These are phyloP conservation scores for Cydia amplana DNA, from an alignment of 1,140 invertebrate species.

Conservation along the genomic window DNA sequence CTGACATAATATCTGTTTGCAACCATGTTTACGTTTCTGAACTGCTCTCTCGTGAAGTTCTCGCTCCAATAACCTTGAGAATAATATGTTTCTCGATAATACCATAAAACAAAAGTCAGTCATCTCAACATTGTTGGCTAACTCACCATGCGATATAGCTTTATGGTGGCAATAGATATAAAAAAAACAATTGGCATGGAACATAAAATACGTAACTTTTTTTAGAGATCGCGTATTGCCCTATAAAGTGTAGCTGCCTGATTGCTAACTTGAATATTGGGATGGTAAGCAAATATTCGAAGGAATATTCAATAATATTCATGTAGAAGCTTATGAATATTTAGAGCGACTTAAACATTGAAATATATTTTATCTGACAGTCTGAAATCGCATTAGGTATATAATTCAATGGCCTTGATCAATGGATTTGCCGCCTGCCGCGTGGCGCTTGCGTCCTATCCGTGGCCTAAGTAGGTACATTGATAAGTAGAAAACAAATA, in stretches of 20 bases:
- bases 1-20: no score
- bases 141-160: not conserved
- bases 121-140: not conserved
- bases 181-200: not conserved
- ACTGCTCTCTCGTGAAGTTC: not conserved
- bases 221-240: not conserved
- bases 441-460: no score
- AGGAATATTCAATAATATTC: no score
- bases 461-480: no score
- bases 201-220: constrained; percentile 2
- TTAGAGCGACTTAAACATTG: no score
- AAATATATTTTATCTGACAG: no score
- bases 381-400: no score
- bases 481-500: no score
- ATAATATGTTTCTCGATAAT: not conserved
- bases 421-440: no score
- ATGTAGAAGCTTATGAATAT: no score
- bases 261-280: not conserved
- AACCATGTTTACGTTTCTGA: not conserved
- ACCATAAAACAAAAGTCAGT: not conserved
- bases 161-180: not conserved
- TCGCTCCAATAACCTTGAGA: constrained; percentile 10
- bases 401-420: no score
- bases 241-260: not conserved
- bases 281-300: not conserved